Percentiles rank a stretch among this genome's conserved stretches.
phyloP scores from a whole-genome alignment of 2,113 vertebrate species.

The Noturus placidus region DNA sequence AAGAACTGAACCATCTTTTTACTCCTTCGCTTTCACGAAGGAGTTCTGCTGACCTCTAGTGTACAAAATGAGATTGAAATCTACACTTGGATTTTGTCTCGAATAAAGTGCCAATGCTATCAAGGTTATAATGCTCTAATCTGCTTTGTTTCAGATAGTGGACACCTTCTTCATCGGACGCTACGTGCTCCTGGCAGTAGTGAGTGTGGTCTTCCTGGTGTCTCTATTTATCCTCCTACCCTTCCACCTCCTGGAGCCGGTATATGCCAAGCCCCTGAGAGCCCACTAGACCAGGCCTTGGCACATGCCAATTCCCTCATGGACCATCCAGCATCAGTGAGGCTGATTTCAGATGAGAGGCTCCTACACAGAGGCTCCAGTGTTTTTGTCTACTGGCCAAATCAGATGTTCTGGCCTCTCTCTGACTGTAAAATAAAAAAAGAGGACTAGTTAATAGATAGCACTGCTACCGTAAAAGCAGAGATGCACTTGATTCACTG shows the following conservation, averaged over 20 bases:
- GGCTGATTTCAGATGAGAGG: slow-evolving; percentile 52
- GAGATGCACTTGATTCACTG: neutral
- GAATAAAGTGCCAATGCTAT: neutral
- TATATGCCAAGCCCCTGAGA: slow-evolving; percentile 81
- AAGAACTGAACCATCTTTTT: neutral
- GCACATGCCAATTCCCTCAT: slow-evolving; percentile 19
- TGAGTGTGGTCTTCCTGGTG: slow-evolving; percentile 70
- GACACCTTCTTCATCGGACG: slow-evolving; percentile 87
- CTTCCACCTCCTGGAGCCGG: slow-evolving; percentile 81
- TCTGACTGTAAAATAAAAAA: neutral
- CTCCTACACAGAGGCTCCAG: slow-evolving; percentile 25
- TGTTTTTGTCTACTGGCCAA: slow-evolving; percentile 22
- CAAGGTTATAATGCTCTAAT: slow-evolving; percentile 5
- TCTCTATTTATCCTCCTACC: slow-evolving; percentile 81
- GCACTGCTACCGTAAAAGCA: neutral
- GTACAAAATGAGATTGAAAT: slow-evolving; percentile 46
- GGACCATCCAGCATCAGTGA: slow-evolving; percentile 29
- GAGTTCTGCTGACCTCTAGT: slow-evolving; percentile 70
- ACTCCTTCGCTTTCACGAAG: slow-evolving; percentile 19
- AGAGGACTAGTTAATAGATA: too few relatives aligned
- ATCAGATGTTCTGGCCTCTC: slow-evolving; percentile 7
- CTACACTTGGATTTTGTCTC: neutral
- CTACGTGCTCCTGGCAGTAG: slow-evolving; percentile 79
- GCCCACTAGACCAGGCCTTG: slow-evolving; percentile 56
- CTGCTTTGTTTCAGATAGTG: slow-evolving; percentile 73